Percentiles rank a stretch among this genome's conserved stretches.
phyloP scores from a whole-genome alignment of 2,888 invertebrate genomes.

The Halictus quadricinctus region DNA sequence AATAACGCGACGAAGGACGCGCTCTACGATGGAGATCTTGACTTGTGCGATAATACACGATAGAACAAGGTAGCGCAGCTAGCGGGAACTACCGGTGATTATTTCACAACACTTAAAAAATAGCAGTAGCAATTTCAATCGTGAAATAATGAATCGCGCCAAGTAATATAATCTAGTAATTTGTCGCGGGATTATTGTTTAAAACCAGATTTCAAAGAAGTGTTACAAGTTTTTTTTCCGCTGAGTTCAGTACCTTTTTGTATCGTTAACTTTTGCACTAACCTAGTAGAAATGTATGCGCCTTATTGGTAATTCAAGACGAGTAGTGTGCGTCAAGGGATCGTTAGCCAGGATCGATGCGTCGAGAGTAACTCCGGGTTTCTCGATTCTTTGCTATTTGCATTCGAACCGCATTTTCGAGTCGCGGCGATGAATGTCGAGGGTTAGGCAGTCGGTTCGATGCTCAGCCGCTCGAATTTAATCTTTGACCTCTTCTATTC shows the following conservation, averaged over 20 bases:
- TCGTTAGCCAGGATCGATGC: conserved; percentile 30
- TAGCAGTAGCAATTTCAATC: no score
- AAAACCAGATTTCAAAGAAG: no score
- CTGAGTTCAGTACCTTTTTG: not conserved
- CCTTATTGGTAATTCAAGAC: not conserved
- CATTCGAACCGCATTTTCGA: conserved; percentile 4
- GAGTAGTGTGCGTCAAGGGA: not conserved
- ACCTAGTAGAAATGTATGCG: not conserved
- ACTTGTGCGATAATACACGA: not conserved
- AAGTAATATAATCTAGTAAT: no score
- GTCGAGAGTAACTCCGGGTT: conserved; percentile 2
- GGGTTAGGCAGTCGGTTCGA: not conserved
- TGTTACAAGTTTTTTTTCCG: not conserved
- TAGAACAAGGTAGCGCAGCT: not conserved
- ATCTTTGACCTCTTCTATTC: conserved; percentile 11
- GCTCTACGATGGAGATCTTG: not conserved
- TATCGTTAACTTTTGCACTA: not conserved
- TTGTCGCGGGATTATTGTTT: no score
- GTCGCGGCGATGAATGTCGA: conserved; percentile 3
- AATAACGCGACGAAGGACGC: not conserved
- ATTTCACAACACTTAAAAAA: no score
- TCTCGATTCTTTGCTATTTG: not conserved
- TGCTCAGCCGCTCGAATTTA: not conserved
- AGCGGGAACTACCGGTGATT: not conserved
- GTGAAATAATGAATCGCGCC: no score